Conservation (phyloP, 2,888 invertebrate species). For the Dicyrtoma fusca region DNA sequence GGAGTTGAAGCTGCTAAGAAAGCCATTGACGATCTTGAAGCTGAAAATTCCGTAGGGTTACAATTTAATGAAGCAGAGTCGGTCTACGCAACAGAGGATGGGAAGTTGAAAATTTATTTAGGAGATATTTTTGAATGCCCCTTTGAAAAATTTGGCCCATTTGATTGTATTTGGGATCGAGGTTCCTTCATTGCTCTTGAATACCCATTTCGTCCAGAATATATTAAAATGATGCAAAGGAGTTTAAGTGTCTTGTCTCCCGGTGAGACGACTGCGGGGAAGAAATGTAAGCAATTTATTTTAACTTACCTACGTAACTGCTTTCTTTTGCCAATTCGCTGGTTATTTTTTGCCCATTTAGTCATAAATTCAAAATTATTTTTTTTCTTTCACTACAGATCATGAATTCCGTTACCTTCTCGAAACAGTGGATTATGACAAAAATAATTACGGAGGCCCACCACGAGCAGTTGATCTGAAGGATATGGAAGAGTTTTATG, state of each 20-base stretch:
- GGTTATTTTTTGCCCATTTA: neutral
- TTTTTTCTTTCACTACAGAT: slow-evolving; percentile 38
- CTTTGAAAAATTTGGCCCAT: slow-evolving; percentile 44
- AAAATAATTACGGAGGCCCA: slow-evolving; percentile 45
- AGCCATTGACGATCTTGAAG: slow-evolving; percentile 40
- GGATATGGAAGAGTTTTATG: slow-evolving; percentile 44
- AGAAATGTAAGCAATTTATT: slow-evolving; percentile 5
- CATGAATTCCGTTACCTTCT: slow-evolving; percentile 44
- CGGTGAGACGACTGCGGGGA: neutral
- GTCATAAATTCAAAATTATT: neutral
- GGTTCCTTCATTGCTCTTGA: slow-evolving; percentile 49
- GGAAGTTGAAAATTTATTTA: slow-evolving; percentile 40
- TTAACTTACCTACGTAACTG: too few relatives aligned
- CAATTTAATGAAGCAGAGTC: slow-evolving; percentile 27
- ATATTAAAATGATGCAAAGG: slow-evolving; percentile 44
- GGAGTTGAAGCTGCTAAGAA: slow-evolving; percentile 43
- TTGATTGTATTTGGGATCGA: slow-evolving; percentile 50
- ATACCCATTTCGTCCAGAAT: slow-evolving; percentile 37
- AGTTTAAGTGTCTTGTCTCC: neutral
- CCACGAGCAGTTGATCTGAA: slow-evolving; percentile 44
- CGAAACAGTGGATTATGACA: slow-evolving; percentile 48
- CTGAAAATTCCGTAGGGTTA: slow-evolving; percentile 38
- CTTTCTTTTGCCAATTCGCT: neutral
- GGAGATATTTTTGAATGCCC: slow-evolving; percentile 48
- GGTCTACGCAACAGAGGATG: slow-evolving; percentile 33